phyloP scores from a whole-genome alignment of 2,113 vertebrate genomes.

The Galbula dea region DNA sequence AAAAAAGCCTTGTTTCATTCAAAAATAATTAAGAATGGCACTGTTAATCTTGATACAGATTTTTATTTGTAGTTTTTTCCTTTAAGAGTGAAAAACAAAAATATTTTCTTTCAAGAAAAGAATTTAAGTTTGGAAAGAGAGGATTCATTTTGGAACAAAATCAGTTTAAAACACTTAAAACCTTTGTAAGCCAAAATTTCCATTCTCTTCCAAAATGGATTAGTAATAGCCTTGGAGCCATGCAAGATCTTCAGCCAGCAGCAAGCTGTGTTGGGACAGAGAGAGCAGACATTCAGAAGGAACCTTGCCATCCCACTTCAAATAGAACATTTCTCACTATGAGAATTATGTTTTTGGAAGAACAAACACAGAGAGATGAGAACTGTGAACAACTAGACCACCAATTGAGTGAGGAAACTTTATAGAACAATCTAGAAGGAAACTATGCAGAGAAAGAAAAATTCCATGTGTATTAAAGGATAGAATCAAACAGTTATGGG shows the following conservation, averaged over 20 bases:
- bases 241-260: conserved; percentile 15
- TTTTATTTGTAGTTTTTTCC: not conserved
- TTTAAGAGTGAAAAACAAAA: not conserved
- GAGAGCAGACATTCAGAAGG: not conserved
- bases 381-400: not conserved
- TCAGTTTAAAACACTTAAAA: not conserved
- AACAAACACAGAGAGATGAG: not conserved
- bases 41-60: not conserved
- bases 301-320: conserved; percentile 36
- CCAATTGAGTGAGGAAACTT: not conserved
- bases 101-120: not conserved
- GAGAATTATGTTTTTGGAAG: not conserved
- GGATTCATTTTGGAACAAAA: not conserved
- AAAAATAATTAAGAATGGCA: not conserved
- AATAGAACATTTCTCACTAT: not conserved
- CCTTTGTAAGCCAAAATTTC: not conserved
- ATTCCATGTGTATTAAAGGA: not conserved
- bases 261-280: not conserved
- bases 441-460: not conserved
- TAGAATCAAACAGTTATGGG: not conserved
- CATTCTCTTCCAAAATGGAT: conserved; percentile 13
- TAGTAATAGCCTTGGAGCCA: conserved; percentile 30
- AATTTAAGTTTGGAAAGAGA: conserved; percentile 1
- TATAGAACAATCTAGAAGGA: not conserved
- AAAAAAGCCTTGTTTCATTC: not conserved